Base-by-base conservation (phyloP, 2,888 invertebrate species). In the Drosophila subsilvestris region DNA sequence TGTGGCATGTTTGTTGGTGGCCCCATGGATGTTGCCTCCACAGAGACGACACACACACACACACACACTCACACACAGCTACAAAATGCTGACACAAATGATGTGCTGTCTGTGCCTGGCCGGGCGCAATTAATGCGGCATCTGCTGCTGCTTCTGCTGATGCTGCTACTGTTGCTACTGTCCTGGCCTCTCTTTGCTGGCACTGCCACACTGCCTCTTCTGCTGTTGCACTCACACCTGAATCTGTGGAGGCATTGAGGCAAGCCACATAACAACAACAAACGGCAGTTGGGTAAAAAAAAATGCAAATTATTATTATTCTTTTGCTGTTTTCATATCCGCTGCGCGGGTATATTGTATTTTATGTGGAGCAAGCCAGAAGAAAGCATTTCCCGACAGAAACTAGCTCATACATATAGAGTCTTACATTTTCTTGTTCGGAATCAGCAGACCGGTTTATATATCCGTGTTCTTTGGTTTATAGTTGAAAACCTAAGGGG, bases 61-160 rank as follows among this genome's bases (percentile, higher is more conserved):
- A 6, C n/a, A 43, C 27, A n/a, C n/a, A n/a, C n/a, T n/a, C n/a
- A n/a, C 22, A 8, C n/a, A 43, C 27, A 6, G 27, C 20, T 58
- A 69, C 49, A 45, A 69, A 70, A 57, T 58, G 66, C 73, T 67
- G 66, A 61, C 69, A 69, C 69, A 74, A 71, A 71, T 71, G 74
- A 71, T 73, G 75, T 49, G 75, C 75, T 51, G 75, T 57, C 73
- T 49, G 60, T 54, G 57, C 59, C 55, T 54, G 70, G 61, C 57
- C 73, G 53, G 70, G 70, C 59, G 62, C 74, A 74, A 75, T 74
- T 75, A 74, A 74, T 74, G 75, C 73, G 69, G 55, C 74, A 74
- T 56, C 51, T 71, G 66, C 48, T 43, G 45, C 17, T 67, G 63
- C 12, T 22, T 3, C 14, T 42, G 48, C 48, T 43, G 43, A 43